phyloP scores from a whole-genome alignment of 2,888 invertebrate genomes.

The Tricholauxania praeusta region DNA sequence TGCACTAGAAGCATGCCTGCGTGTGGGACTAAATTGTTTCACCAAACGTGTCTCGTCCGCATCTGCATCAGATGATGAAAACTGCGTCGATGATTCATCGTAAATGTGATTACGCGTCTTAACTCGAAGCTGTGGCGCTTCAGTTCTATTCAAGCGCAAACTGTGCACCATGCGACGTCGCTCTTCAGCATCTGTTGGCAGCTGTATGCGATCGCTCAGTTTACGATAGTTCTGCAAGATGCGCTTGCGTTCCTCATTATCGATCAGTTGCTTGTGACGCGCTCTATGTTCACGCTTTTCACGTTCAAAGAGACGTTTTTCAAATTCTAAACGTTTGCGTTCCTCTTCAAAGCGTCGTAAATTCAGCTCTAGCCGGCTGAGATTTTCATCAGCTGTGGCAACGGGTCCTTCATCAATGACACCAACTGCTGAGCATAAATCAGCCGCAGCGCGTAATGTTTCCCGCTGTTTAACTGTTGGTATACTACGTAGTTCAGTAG shows the following conservation, averaged over 20 bases:
- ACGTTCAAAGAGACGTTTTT: constrained; percentile 68
- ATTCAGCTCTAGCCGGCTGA: constrained; percentile 63
- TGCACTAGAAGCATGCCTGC: constrained; percentile 43
- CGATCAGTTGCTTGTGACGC: constrained; percentile 62
- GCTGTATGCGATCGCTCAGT: constrained; percentile 59
- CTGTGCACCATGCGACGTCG: constrained; percentile 61
- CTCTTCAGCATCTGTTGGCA: constrained; percentile 62
- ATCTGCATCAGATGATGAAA: constrained; percentile 65
- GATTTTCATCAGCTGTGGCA: constrained; percentile 50
- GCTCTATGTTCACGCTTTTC: constrained; percentile 71
- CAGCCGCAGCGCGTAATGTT: background rate
- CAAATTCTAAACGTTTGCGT: constrained; percentile 67
- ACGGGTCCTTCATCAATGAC: constrained; percentile 1
- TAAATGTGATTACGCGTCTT: constrained; percentile 45
- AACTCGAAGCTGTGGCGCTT: constrained; percentile 46
- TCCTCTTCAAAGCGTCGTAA: constrained; percentile 65
- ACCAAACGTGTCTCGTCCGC: constrained; percentile 47
- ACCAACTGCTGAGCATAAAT: constrained; percentile 20
- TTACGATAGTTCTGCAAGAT: constrained; percentile 63
- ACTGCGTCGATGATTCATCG: constrained; percentile 66
- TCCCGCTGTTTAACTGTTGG: background rate
- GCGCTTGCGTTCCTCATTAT: constrained; percentile 63
- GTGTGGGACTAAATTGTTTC: constrained; percentile 47
- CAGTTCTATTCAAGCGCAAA: constrained; percentile 58
- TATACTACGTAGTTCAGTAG: no score